Evolutionary conservation across 2,888 invertebrate genomes (phyloP), one percentile per base, ranked within the genome.

Genomic region (Trilocha varians): DNA sequence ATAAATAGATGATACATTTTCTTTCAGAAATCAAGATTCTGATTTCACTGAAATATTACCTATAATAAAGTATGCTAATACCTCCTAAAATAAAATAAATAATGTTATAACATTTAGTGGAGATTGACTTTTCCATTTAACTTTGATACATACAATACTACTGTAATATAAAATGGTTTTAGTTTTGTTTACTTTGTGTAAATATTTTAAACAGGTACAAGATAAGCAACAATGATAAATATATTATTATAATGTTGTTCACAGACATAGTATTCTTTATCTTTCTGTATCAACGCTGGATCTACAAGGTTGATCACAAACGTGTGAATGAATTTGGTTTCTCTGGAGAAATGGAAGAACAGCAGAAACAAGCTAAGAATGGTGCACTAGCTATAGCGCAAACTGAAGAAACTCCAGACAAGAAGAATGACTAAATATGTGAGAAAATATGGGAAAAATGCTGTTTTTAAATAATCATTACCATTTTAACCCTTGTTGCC

Each of bases 281-380:
- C 72, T 99, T 97, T 88, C 88, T 99, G 51, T 99, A 99, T 76
- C 99, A 99, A 85, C 91, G 97, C 51, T 99, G 96, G 94, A 98
- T 98, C 56, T 99, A 99, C 86, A 96, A 97, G 60, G 98, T 96
- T 36, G 99, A 99, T 80, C 94, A 93, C 45, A 93, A 92, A 50
- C 90, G 99, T 51, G 91, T 97, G 41, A 99, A 99, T 78, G 99
- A 99, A 75, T 99, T 96, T 86, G 99, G 99, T n/a, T 97, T 95
- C 73, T 95, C 96, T 34, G 96, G 93, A 34, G 98, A 98, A 72
- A 96, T 95, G 92, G 90, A 92, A 52, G 87, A 89, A 36, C 87
- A 90, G 50, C 66, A 87, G 59, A 68, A 80, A 45, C 56, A 64
- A 50, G 50, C 56, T 13, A 72, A 70, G 34, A 76, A 68, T 62